phyloP scores from a whole-genome alignment of 2,113 vertebrate species.

The Aphyosemion australe region DNA sequence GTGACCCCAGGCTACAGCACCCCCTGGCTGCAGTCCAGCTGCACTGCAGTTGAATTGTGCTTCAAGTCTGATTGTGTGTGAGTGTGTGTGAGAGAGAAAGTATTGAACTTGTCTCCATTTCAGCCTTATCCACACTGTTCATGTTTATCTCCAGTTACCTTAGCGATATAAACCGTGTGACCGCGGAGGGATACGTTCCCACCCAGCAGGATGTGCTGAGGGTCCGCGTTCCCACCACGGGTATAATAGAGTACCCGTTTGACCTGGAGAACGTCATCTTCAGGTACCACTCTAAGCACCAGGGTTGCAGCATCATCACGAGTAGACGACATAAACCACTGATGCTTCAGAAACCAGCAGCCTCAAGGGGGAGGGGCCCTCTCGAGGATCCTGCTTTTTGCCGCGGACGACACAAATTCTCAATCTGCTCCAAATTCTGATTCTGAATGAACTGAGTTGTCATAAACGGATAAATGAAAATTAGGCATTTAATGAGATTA shows the following conservation, averaged over 20 bases:
- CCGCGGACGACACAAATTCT: not conserved
- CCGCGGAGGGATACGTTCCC: conserved; percentile 88
- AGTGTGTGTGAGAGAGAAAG: conserved; percentile 4
- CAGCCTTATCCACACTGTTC: conserved; percentile 46
- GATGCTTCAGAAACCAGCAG: conserved; percentile 25
- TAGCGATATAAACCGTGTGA: conserved; percentile 90
- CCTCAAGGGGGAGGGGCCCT: not conserved
- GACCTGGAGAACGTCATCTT: conserved; percentile 98
- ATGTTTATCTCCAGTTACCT: conserved; percentile 86
- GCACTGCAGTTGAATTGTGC: conserved; percentile 34
- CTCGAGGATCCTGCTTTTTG: not conserved
- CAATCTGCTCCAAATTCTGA: not conserved
- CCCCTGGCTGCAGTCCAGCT: conserved; percentile 47
- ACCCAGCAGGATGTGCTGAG: conserved; percentile 96
- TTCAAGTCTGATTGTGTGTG: not conserved
- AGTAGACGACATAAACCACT: conserved; percentile 60
- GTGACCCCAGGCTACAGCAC: conserved; percentile 32
- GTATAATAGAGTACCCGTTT: conserved; percentile 97
- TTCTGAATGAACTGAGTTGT: not conserved
- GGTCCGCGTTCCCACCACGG: conserved; percentile 93
- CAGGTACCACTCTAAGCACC: conserved; percentile 80
- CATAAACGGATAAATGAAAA: conserved; percentile 2
- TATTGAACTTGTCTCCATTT: conserved; percentile 26
- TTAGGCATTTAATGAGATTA: conserved; percentile 14
- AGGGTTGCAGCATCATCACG: conserved; percentile 40